phyloP scores from a whole-genome alignment of 2,888 invertebrate genomes.

The Drosophila gaucha region DNA sequence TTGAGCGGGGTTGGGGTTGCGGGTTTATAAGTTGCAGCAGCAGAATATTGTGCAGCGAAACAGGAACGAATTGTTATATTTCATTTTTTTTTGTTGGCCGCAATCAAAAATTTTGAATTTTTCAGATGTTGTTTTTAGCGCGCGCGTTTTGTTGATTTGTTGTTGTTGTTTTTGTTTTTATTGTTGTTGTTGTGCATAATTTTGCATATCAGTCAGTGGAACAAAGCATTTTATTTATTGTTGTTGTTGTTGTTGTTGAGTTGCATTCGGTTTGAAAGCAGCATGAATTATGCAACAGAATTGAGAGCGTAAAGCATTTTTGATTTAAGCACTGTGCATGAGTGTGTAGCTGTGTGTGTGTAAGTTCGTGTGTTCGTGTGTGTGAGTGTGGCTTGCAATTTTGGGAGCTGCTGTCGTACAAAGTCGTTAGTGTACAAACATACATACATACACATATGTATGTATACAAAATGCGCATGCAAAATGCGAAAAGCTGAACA shows the following conservation, averaged over 20 bases:
- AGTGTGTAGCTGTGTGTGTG: slow-evolving; percentile 15
- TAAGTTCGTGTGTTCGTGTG: slow-evolving; percentile 11
- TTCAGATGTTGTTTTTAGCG: slow-evolving; percentile 17
- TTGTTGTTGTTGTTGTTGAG: slow-evolving; percentile 21
- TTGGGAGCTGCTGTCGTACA: slow-evolving; percentile 62
- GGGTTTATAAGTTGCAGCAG: too few relatives aligned
- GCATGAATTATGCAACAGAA: slow-evolving; percentile 47
- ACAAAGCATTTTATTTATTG: slow-evolving; percentile 32
- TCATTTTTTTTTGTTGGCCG: neutral
- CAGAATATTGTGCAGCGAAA: slow-evolving; percentile 20
- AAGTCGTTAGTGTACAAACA: slow-evolving; percentile 20
- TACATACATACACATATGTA: slow-evolving; percentile 3
- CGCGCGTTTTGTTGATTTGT: slow-evolving; percentile 12
- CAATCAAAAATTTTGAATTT: slow-evolving; percentile 19
- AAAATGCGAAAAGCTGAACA: slow-evolving; percentile 28
- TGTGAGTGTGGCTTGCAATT: slow-evolving; percentile 26
- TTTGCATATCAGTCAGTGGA: slow-evolving; percentile 36
- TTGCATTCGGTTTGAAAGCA: slow-evolving; percentile 33
- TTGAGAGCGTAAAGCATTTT: slow-evolving; percentile 42
- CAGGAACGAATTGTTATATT: slow-evolving; percentile 3
- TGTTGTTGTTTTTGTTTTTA: slow-evolving; percentile 27
- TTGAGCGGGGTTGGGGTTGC: neutral
- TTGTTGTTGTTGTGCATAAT: slow-evolving; percentile 27
- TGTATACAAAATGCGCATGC: slow-evolving; percentile 37
- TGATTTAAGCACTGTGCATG: slow-evolving; percentile 34